Evolutionary conservation across 2,888 invertebrate genomes (phyloP).

Genomic region (Pterostichus madidus): DNA sequence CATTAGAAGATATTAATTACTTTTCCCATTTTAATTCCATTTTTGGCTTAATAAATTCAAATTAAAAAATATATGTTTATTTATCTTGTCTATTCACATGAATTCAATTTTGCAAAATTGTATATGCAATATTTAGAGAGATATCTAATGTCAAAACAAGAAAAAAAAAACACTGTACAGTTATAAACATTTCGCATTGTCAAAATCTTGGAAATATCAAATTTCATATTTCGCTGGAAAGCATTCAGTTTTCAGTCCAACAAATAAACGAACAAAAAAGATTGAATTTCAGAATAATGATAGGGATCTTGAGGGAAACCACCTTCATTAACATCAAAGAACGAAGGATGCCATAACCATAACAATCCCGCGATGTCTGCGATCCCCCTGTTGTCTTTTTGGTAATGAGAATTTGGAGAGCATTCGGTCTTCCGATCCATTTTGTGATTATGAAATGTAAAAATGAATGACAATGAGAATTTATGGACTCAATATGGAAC

Average conservation of each 20-base stretch:
- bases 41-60: too few species aligned
- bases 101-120: too few species aligned
- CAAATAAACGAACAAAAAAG: slow-evolving; percentile 47
- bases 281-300: slow-evolving; percentile 52
- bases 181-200: neutral
- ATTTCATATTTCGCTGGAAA: slow-evolving; percentile 31
- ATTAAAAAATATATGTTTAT: too few species aligned
- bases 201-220: slow-evolving; percentile 42
- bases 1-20: too few species aligned
- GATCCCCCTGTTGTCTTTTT: slow-evolving; percentile 42
- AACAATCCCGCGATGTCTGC: slow-evolving; percentile 34
- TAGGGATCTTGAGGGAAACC: slow-evolving; percentile 39
- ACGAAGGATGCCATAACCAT: slow-evolving; percentile 35
- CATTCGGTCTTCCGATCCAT: slow-evolving; percentile 39
- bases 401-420: slow-evolving; percentile 34
- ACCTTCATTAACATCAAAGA: slow-evolving; percentile 52
- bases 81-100: too few species aligned
- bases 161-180: neutral
- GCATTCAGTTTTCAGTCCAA: slow-evolving; percentile 16
- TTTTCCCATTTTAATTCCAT: too few species aligned
- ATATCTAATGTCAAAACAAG: slow-evolving; percentile 1
- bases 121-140: too few species aligned
- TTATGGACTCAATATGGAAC: slow-evolving; percentile 62
- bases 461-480: slow-evolving; percentile 64
- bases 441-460: slow-evolving; percentile 64